These are phyloP conservation scores for Corythoichthys intestinalis DNA, from an alignment of 2,113 vertebrate species.

Conservation along the genomic window DNA sequence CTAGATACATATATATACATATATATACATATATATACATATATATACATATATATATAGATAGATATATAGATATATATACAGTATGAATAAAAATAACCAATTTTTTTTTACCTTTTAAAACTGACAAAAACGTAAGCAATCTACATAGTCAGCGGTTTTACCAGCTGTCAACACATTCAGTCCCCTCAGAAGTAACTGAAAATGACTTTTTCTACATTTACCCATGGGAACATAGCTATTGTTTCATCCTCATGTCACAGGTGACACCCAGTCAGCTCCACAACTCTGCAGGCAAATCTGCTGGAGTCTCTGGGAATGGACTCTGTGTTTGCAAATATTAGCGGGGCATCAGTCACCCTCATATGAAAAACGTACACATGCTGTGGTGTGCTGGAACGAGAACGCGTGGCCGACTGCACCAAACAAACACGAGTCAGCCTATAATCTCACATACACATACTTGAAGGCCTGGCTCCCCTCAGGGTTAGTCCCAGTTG, in stretches of 20 bases:
- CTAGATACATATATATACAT: too few relatives aligned
- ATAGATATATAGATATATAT: too few relatives aligned
- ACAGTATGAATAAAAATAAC: too few relatives aligned
- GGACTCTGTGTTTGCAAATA: conserved; percentile 43
- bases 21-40: too few relatives aligned
- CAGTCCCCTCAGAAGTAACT: conserved; percentile 33
- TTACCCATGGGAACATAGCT: conserved; percentile 44
- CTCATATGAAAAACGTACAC: conserved; percentile 17
- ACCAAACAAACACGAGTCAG: conserved; percentile 43
- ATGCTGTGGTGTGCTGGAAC: conserved; percentile 7
- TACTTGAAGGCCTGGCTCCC: conserved; percentile 31
- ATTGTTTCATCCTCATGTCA: conserved; percentile 29
- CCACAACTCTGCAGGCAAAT: conserved; percentile 46
- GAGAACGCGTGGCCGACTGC: conserved; percentile 22
- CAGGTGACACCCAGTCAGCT: conserved; percentile 58
- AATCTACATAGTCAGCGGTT: neutral
- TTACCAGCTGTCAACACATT: conserved; percentile 4
- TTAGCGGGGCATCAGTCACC: conserved; percentile 46
- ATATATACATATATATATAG: too few relatives aligned
- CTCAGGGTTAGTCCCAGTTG: conserved; percentile 54
- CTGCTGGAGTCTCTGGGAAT: conserved; percentile 70
- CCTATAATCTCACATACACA: conserved; percentile 25
- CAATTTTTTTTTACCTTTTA: neutral
- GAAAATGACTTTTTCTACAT: conserved; percentile 38
- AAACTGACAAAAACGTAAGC: neutral